These are phyloP conservation scores for Brachionus rotundiformis DNA, from an alignment of 1,140 invertebrate genomes.

Conservation along the genomic window DNA sequence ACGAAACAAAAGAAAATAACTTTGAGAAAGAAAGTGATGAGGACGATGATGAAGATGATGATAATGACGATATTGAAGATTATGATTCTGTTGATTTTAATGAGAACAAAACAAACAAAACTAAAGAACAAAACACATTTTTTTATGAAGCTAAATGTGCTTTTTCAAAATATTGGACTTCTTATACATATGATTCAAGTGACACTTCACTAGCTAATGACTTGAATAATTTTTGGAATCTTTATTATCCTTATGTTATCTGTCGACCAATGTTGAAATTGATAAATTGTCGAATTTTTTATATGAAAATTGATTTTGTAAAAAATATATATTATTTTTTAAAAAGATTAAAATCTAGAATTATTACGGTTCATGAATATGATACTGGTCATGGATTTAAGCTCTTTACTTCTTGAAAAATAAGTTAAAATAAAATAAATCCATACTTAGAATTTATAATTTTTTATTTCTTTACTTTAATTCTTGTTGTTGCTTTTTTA, in stretches of 20 bases:
- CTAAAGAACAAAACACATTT: not conserved
- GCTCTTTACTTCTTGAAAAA: conserved; percentile 54
- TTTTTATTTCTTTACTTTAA: too few species aligned
- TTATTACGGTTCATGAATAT: conserved; percentile 53
- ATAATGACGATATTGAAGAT: not conserved
- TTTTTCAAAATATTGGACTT: conserved; percentile 34
- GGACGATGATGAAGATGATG: not conserved
- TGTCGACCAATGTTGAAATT: conserved; percentile 40
- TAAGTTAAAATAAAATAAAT: too few species aligned
- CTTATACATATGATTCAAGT: not conserved
- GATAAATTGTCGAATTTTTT: conserved; percentile 45
- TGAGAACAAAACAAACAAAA: not conserved
- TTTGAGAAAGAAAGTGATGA: conserved; percentile 1
- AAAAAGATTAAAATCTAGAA: not conserved
- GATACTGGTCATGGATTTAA: conserved; percentile 64
- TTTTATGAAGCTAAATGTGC: conserved; percentile 50
- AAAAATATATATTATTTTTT: conserved; percentile 24
- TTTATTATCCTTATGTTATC: conserved; percentile 27
- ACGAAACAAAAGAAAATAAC: not conserved
- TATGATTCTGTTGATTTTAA: not conserved
- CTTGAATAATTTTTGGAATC: conserved; percentile 42
- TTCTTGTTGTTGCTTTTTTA: too few species aligned
- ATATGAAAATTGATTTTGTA: conserved; percentile 44
- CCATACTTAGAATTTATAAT: too few species aligned
- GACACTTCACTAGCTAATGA: conserved; percentile 15